phyloP scores from a whole-genome alignment of 2,888 invertebrate genomes.

The Eupithecia exiguata region DNA sequence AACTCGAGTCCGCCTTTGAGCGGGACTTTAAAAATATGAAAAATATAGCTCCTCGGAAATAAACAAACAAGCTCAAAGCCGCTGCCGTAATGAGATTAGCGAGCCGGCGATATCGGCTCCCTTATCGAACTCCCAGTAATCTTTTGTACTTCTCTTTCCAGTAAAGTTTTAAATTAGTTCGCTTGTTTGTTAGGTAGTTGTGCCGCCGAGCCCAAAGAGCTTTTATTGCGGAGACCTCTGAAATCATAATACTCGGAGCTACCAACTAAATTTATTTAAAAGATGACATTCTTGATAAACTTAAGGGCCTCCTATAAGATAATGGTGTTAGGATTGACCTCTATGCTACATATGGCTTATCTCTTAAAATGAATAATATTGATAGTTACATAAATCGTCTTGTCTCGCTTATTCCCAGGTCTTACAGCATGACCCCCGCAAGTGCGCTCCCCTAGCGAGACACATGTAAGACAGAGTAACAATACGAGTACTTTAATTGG shows the following conservation, averaged over 20 bases:
- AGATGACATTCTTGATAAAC: not conserved
- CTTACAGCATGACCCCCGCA: not conserved
- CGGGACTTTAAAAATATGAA: conserved; percentile 65
- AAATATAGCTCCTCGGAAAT: conserved; percentile 66
- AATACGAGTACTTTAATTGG: conserved; percentile 42
- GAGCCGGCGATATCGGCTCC: conserved; percentile 52
- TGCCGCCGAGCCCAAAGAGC: conserved; percentile 15
- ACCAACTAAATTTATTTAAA: not conserved
- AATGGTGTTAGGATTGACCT: not conserved
- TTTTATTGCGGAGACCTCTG: conserved; percentile 12
- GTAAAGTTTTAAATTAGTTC: conserved; percentile 34
- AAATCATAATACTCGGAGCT: not conserved
- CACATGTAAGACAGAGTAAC: conserved; percentile 27
- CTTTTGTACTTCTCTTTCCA: conserved; percentile 53
- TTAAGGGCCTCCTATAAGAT: not conserved
- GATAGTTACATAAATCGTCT: not conserved
- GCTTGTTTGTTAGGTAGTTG: conserved; percentile 31
- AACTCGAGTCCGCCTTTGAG: conserved; percentile 81
- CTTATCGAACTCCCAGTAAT: conserved; percentile 61
- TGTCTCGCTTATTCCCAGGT: conserved; percentile 5
- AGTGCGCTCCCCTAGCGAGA: conserved; percentile 10
- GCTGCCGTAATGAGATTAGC: conserved; percentile 75
- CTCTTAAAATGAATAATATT: not conserved
- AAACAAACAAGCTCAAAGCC: conserved; percentile 60
- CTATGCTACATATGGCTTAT: not conserved